Evolutionary conservation across 2,797 vertebrate species (phyloP).

Genomic region (Dryobates pubescens): DNA sequence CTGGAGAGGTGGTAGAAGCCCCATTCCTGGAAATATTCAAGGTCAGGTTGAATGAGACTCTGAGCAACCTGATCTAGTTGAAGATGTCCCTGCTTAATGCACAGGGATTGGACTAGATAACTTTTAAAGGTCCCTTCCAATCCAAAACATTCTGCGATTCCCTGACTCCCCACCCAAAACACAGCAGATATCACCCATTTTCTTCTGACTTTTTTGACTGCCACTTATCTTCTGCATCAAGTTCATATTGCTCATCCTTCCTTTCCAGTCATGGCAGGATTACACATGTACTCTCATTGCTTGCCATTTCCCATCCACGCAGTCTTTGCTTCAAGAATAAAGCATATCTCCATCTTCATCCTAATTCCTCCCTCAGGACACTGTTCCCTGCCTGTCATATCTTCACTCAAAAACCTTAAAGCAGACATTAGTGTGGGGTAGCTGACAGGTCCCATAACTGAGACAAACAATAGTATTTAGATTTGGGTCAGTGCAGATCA

Average conservation of each 20-base stretch:
- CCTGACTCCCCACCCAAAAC: not conserved
- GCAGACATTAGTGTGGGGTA: not conserved
- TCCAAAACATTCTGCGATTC: too few species aligned
- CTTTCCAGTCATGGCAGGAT: not conserved
- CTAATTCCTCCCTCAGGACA: not conserved
- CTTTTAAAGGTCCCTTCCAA: too few species aligned
- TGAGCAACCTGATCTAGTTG: too few species aligned
- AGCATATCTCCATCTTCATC: not conserved
- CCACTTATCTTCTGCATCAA: not conserved
- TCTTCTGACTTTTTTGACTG: not conserved
- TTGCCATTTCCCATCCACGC: rapidly evolving
- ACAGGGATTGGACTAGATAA: too few species aligned
- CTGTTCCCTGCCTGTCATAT: not conserved
- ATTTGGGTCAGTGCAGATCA: not conserved
- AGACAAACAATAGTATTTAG: not conserved
- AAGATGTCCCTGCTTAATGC: too few species aligned
- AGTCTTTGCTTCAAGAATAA: not conserved
- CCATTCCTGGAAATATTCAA: too few species aligned
- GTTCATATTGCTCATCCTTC: not conserved
- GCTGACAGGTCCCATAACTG: not conserved
- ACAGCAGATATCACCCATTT: not conserved
- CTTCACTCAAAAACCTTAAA: not conserved
- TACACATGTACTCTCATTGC: not conserved
- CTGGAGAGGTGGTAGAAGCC: too few species aligned
- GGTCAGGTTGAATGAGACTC: too few species aligned